Conservation (phyloP, 1,140 invertebrate species). For the Tribolium castaneum region DNA sequence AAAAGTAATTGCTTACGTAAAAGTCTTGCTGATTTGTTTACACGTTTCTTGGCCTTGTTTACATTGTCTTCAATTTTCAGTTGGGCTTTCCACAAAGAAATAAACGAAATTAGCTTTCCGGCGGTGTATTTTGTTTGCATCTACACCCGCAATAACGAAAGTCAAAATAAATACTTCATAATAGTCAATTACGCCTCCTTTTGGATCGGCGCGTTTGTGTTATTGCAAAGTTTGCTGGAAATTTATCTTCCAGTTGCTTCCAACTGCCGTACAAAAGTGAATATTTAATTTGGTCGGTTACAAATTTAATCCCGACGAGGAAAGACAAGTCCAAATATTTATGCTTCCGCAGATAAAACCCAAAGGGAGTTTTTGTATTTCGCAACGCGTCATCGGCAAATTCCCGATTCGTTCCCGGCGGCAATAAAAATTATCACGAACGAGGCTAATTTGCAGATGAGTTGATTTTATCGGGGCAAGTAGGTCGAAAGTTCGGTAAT, state of each 20-base stretch:
- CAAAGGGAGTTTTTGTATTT: neutral
- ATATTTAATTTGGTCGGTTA: conserved; percentile 15
- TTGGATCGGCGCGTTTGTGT: neutral
- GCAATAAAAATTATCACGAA: conserved; percentile 15
- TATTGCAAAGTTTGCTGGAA: conserved; percentile 14
- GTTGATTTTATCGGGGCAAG: conserved; percentile 7
- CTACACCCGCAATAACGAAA: neutral
- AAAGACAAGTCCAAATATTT: conserved; percentile 2
- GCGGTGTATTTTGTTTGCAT: neutral
- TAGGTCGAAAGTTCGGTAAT: neutral
- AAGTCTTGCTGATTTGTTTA: no score
- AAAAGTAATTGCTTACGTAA: no score
- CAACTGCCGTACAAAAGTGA: conserved; percentile 3
- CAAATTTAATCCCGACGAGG: neutral
- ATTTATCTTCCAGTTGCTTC: conserved; percentile 21
- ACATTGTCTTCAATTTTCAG: no score
- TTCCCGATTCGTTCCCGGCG: neutral
- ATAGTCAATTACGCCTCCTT: neutral
- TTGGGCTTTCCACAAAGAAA: neutral
- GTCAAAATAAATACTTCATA: neutral
- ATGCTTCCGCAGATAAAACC: neutral
- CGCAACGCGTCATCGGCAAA: neutral
- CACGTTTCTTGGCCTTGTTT: no score
- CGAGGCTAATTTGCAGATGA: neutral
- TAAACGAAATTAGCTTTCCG: neutral